These are phyloP conservation scores for Hydrolagus colliei DNA, from an alignment of 2,797 vertebrate genomes.

Conservation along the genomic window DNA sequence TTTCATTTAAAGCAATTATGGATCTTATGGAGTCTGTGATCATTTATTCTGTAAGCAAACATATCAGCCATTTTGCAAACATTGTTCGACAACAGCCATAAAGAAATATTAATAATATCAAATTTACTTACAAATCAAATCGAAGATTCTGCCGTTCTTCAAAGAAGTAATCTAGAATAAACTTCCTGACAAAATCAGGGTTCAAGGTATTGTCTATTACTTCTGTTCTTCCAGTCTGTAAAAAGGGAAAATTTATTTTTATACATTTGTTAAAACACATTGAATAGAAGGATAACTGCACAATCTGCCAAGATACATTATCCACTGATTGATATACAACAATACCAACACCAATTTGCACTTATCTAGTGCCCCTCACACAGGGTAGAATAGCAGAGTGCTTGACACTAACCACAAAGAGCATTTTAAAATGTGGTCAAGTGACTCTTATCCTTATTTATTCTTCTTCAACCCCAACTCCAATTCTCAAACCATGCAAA, in stretches of 20 bases:
- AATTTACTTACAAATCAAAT: constrained; percentile 88
- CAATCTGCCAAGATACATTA: neutral
- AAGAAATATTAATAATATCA: neutral
- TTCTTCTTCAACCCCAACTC: too few relatives aligned
- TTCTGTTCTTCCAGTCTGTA: constrained; percentile 91
- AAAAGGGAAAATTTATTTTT: constrained; percentile 36
- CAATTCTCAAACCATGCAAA: too few relatives aligned
- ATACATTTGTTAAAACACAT: neutral
- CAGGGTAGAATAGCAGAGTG: too few relatives aligned
- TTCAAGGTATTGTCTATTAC: constrained; percentile 97
- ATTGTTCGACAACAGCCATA: too few relatives aligned
- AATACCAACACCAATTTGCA: too few relatives aligned
- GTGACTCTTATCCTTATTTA: too few relatives aligned
- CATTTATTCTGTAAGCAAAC: neutral
- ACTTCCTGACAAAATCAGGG: constrained; percentile 96
- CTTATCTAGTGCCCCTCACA: too few relatives aligned
- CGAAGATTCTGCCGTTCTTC: constrained; percentile 93
- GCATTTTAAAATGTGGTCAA: too few relatives aligned
- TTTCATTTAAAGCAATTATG: neutral
- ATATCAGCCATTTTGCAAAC: too few relatives aligned
- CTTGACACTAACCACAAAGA: too few relatives aligned
- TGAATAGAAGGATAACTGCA: neutral
- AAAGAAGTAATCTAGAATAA: constrained; percentile 97
- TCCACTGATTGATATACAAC: neutral
- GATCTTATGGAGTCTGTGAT: neutral